Evolutionary conservation across 2,888 invertebrate species (phyloP).

Genomic region (Mythimna albipuncta): DNA sequence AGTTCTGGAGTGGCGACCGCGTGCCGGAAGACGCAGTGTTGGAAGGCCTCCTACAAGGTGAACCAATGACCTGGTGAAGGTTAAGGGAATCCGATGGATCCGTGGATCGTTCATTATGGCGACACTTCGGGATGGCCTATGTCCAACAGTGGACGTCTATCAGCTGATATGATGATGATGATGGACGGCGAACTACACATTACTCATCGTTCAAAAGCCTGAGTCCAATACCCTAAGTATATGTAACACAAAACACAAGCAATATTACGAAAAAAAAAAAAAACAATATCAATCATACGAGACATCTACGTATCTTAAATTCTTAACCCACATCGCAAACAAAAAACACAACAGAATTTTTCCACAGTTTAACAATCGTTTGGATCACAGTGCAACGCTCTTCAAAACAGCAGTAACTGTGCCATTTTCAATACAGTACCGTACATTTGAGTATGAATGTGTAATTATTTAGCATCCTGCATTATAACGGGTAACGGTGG

Average conservation of each 20-base stretch:
- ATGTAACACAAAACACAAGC: not conserved
- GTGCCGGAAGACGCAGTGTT: too few species aligned
- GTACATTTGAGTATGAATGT: conserved; percentile 80
- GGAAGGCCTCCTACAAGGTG: too few species aligned
- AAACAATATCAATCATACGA: conserved; percentile 40
- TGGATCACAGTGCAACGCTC: conserved; percentile 63
- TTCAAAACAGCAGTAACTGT: conserved; percentile 57
- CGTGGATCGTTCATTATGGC: too few species aligned
- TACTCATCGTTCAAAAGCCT: not conserved
- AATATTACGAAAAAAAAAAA: not conserved
- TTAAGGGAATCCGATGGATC: too few species aligned
- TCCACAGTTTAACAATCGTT: conserved; percentile 50
- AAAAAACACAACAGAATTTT: conserved; percentile 37
- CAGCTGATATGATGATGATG: too few species aligned
- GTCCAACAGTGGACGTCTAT: too few species aligned
- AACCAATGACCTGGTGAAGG: too few species aligned
- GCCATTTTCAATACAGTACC: conserved; percentile 67
- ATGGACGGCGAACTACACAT: not conserved
- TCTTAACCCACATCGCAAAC: conserved; percentile 38
- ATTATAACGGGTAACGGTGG: conserved; percentile 81
- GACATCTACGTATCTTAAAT: conserved; percentile 21
- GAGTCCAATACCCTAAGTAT: not conserved
- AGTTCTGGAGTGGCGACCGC: too few species aligned
- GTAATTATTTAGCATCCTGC: conserved; percentile 86
- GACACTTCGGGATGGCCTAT: too few species aligned